Evolutionary conservation across 2,888 invertebrate species (phyloP).

Genomic region (Pyrgus malvae): DNA sequence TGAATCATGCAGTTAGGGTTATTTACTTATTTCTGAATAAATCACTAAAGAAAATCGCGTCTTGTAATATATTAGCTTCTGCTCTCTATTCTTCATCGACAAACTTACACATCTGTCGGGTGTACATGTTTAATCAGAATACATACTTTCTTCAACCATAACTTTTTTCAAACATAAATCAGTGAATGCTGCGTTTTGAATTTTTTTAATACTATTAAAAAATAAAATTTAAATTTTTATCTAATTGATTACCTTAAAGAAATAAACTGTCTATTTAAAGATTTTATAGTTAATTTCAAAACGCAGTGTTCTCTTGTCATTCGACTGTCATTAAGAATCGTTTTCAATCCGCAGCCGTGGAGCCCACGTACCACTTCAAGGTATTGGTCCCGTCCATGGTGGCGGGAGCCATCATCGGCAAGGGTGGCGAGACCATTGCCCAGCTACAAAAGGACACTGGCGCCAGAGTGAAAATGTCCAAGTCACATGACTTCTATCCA

Average conservation of each 20-base stretch:
- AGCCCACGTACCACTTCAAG: slow-evolving; percentile 97
- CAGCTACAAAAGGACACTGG: slow-evolving; percentile 98
- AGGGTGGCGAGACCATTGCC: slow-evolving; percentile 99
- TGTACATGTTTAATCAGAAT: slow-evolving; percentile 24
- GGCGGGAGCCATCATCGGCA: slow-evolving; percentile 99
- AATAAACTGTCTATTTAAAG: not conserved
- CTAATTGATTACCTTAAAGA: not conserved
- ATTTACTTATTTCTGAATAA: slow-evolving; percentile 39
- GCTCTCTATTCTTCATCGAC: slow-evolving; percentile 28
- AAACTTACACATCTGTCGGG: slow-evolving; percentile 23
- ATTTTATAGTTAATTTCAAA: slow-evolving; percentile 14
- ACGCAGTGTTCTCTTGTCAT: slow-evolving; percentile 41
- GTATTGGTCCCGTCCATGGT: slow-evolving; percentile 98
- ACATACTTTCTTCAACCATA: slow-evolving; percentile 21
- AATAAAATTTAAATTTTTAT: not conserved
- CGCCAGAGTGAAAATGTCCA: slow-evolving; percentile 99
- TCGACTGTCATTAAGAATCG: slow-evolving; percentile 35
- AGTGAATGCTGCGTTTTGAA: slow-evolving; percentile 45
- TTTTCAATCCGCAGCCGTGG: slow-evolving; percentile 84
- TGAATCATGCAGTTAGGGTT: slow-evolving; percentile 41
- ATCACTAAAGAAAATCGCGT: slow-evolving; percentile 37
- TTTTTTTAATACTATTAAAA: not conserved
- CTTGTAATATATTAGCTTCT: slow-evolving; percentile 31
- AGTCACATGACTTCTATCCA: slow-evolving; percentile 99
- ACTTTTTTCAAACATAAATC: slow-evolving; percentile 10